Conservation (phyloP, 2,797 vertebrate genomes). For the Pristis pectinata region DNA sequence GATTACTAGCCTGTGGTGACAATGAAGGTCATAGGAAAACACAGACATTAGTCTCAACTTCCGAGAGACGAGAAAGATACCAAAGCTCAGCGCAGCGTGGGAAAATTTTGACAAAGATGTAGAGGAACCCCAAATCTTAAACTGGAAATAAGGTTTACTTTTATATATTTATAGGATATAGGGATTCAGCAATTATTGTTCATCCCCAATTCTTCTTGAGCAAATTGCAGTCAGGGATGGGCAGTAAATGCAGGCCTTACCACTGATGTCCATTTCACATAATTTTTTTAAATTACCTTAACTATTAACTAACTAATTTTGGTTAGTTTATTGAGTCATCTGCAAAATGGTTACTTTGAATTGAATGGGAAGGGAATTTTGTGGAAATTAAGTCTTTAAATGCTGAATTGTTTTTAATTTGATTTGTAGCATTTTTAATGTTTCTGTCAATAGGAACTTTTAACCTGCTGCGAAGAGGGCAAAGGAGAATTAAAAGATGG, state of each 20-base stretch:
- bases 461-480: constrained; percentile 95
- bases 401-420: not conserved
- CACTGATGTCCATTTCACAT: too few relatives aligned
- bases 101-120: not conserved
- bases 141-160: not conserved
- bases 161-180: too few relatives aligned
- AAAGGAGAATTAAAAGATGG: constrained; percentile 97
- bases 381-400: not conserved
- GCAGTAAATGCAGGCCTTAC: too few relatives aligned
- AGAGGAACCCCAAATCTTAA: not conserved
- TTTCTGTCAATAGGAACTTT: constrained; percentile 67
- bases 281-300: too few relatives aligned
- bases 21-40: not conserved
- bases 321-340: not conserved
- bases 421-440: not conserved
- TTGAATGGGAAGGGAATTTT: not conserved
- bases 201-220: too few relatives aligned
- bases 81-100: not conserved
- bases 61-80: not conserved
- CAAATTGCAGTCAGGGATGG: too few relatives aligned
- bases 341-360: not conserved
- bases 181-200: too few relatives aligned
- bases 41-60: not conserved
- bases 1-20: too few relatives aligned
- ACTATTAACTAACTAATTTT: not conserved